Conservation (phyloP, 1,140 invertebrate species). For the Trichonephila inaurata region DNA sequence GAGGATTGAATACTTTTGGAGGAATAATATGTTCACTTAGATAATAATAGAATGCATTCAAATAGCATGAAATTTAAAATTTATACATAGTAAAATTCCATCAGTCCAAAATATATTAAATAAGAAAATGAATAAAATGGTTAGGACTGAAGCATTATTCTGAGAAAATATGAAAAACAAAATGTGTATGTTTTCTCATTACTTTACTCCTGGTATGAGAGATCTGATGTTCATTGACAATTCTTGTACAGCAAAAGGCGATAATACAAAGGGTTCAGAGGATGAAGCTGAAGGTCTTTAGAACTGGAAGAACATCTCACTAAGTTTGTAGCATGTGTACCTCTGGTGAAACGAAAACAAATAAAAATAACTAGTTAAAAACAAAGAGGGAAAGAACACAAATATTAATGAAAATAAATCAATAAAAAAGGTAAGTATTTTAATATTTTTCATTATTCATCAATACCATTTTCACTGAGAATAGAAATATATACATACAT, state of each 20-base stretch:
- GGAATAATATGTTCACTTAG: too few species aligned
- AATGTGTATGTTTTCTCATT: background rate
- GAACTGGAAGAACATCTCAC: slow-evolving; percentile 62
- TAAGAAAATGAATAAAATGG: background rate
- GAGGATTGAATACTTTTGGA: too few species aligned
- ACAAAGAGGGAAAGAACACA: too few species aligned
- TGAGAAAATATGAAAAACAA: background rate
- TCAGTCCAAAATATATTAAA: background rate
- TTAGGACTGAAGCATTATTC: background rate
- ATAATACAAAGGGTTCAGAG: slow-evolving; percentile 54
- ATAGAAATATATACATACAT: too few species aligned
- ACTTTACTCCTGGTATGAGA: slow-evolving; percentile 69
- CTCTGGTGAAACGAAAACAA: slow-evolving; percentile 6
- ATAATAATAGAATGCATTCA: too few species aligned
- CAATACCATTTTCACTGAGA: too few species aligned
- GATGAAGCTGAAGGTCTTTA: slow-evolving; percentile 55
- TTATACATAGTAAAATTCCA: too few species aligned
- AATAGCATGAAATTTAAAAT: too few species aligned
- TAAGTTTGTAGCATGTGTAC: slow-evolving; percentile 64
- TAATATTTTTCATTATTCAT: too few species aligned
- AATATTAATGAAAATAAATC: too few species aligned
- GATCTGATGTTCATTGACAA: slow-evolving; percentile 63
- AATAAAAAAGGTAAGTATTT: too few species aligned
- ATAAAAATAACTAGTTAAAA: background rate
- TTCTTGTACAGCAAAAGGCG: slow-evolving; percentile 71